Evolutionary conservation across 2,113 vertebrate species (phyloP), one percentile per base, ranked within the genome.

Genomic region (Prunella fulvescens): DNA sequence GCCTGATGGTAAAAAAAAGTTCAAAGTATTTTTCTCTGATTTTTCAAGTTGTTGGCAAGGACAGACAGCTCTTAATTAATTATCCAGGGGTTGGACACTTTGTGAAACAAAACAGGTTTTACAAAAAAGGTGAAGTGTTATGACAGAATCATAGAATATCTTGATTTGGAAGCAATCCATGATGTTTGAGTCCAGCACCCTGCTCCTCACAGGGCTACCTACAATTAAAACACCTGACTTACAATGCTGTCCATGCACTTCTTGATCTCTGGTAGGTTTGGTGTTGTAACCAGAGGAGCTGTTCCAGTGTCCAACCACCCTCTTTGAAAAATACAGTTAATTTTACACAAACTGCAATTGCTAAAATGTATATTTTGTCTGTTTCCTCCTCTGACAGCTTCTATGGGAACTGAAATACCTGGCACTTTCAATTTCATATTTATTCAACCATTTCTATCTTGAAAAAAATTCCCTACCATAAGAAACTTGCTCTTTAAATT

Each of bases 191-290:
- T 44, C 17, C 64, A 71, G 17, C 5, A 39, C 19, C 57, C 24
- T 66, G n/a, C 35, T 77, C 37, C 40, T 76, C 42, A 31, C 31
- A 62, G 42, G 8, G 10, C 6, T 20, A 4, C 15, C 26, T 42
- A 3, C 47, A 56, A 37, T 25, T 65, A 51, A 86, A 40, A 10
- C 33, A 11, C 28, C 23, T 14, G 8, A 50, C 5, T 35, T 10
- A 39, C 0, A 15, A 6, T 6, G 3, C 4, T 10, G 1, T 50
- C 47, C 35, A 45, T 47, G 14, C 2, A 13, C 17, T 50, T 57
- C 40, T 23, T 19, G 25, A 16, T 4, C 42, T 50, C 42, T 78
- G 71, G 26, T 3, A 44, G 42, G 14, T 42, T 91, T 61, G 47
- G 9, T 35, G 53, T 76, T 22, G 4, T 14, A 16, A 31, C 31